Evolutionary conservation across 1,140 invertebrate species (phyloP).

Genomic region (Agrypnia vestita): DNA sequence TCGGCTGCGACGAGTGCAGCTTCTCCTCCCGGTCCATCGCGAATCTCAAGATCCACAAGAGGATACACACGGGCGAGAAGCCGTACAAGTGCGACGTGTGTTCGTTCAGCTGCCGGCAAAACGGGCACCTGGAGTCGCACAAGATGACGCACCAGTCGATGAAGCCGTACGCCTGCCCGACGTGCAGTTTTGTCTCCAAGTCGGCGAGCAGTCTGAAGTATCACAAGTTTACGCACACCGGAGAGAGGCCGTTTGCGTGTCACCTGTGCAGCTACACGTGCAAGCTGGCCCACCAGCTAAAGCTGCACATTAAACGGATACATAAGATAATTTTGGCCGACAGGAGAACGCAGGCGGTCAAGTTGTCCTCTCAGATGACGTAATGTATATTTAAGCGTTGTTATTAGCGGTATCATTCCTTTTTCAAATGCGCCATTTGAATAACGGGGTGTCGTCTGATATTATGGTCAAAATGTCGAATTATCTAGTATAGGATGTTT

Average conservation of each 20-base stretch:
- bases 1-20: constrained; percentile 71
- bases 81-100: constrained; percentile 73
- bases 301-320: constrained; percentile 33
- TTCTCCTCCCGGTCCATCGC: neutral
- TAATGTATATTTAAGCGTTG: neutral
- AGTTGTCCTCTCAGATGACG: neutral
- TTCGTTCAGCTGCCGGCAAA: neutral
- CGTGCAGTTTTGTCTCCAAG: constrained; percentile 59
- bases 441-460: too few species aligned
- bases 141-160: constrained; percentile 61
- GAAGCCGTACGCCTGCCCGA: constrained; percentile 62
- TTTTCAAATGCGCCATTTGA: too few species aligned
- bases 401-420: neutral
- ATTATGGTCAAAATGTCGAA: too few species aligned
- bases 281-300: constrained; percentile 26
- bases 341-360: constrained; percentile 14
- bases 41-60: constrained; percentile 61
- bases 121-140: constrained; percentile 60
- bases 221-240: constrained; percentile 73
- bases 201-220: constrained; percentile 53
- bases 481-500: too few species aligned
- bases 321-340: constrained; percentile 36
- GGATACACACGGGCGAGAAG: constrained; percentile 77
- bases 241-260: constrained; percentile 77
- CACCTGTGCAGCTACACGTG: constrained; percentile 52